Base-by-base conservation (phyloP, 2,113 vertebrate genomes). In the Merops nubicus region DNA sequence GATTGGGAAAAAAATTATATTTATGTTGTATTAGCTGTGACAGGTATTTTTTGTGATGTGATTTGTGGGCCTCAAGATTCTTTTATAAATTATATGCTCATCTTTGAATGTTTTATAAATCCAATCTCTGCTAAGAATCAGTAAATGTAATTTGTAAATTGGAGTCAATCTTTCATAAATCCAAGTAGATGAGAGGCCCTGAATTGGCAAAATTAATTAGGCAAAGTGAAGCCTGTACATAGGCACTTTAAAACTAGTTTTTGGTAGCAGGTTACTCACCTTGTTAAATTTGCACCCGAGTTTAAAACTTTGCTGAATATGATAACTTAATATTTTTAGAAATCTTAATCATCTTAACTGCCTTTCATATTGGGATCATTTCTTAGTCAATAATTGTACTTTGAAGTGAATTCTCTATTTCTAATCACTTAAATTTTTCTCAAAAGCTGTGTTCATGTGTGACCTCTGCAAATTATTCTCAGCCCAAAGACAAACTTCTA, bases 21-120 rank as follows among this genome's bases (percentile, higher is more conserved):
- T 88, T 94, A 57, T 88, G 72, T 94, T 33, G 8, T 92, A 93
- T 85, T 97, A 87, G 47, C 85, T 93, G 85, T 93, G 87, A 85
- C 47, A 89, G 84, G 50, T 97, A 87, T 93, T 91, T 93, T 96
- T 96, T 97, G 89, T 97, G 92, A 96, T 25, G 23, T 97, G 89
- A 98, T 97, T 96, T 96, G 56, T 31, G 3, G 57, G 65, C 82
- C 84, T 97, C 63, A 76, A 68, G 91, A 36, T 96, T 97, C 62
- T 79, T 80, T 86, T 59, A 59, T 73, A 73, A 63, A 40, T 75
- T 97, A 19, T 20, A 18, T 95, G 88, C 43, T 85, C 40, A 62
- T 91, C 67, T 78, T 93, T 92, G 63, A 84, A 53, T 67, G 42
- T 74, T 97, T 93, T 93, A 68, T 81, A 94, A 94, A 94, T 63